phyloP scores from a whole-genome alignment of 2,888 invertebrate species.

The Dysmachus trigonus region DNA sequence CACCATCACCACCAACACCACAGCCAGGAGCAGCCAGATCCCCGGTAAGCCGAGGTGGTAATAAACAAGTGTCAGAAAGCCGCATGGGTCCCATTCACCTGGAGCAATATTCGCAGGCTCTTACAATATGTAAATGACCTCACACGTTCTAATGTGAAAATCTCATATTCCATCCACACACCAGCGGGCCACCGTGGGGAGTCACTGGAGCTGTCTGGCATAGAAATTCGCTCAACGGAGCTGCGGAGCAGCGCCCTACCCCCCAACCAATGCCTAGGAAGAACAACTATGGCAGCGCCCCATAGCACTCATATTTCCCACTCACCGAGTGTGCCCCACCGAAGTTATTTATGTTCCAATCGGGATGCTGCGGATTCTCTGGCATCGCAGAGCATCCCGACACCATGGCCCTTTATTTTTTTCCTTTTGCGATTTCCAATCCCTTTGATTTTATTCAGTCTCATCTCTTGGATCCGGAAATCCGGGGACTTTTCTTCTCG shows the following conservation, averaged over 20 bases:
- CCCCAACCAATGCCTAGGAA: not conserved
- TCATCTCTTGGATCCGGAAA: constrained; percentile 9
- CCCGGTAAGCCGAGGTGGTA: constrained; percentile 6
- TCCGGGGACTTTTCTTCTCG: not conserved
- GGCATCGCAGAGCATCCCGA: not conserved
- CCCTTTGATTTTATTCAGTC: constrained; percentile 11
- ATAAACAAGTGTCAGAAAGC: constrained; percentile 41
- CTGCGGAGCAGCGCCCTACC: too few relatives aligned
- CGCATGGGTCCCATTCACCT: constrained; percentile 42
- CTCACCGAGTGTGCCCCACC: not conserved
- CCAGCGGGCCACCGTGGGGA: constrained; percentile 14
- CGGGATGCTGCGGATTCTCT: constrained; percentile 15
- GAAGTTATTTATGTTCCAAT: constrained; percentile 35
- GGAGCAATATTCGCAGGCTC: constrained; percentile 42
- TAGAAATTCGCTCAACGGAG: constrained; percentile 20
- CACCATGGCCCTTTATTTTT: not conserved
- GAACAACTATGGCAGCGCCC: not conserved
- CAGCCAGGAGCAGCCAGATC: not conserved
- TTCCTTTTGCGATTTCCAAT: not conserved
- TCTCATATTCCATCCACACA: constrained; percentile 41
- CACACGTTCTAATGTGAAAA: constrained; percentile 41
- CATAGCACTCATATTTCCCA: constrained; percentile 28
- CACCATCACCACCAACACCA: not conserved
- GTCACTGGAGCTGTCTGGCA: constrained; percentile 33
- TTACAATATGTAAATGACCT: constrained; percentile 43